Base-by-base conservation (phyloP, 2,113 vertebrate species). In the Barbus barbus region DNA sequence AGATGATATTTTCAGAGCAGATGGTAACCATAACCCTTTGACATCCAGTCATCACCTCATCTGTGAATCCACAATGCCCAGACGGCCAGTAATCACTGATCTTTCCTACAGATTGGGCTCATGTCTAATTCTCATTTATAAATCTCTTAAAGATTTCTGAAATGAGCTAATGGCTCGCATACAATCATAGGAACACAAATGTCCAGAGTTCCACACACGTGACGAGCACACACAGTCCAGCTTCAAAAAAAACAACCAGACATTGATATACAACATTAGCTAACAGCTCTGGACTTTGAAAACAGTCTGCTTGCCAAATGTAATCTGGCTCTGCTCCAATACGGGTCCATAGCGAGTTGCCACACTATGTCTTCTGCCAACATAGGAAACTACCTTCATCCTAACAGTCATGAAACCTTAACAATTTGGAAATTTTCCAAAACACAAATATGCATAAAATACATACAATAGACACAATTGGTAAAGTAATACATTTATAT, bases 211-310 rank as follows among this genome's bases (percentile, higher is more conserved):
- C 58, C 16, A 26, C 18, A 11, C 48, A 33, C 7, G 16, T 44
- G 51, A 31, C 41, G 16, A 53, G 38, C 20, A 72, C 22, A 51
- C 11, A 33, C 2, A 72, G 38, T 14, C 69, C 26, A 58, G 75
- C 51, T 77, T 72, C 58, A 48, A 38, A 60, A 38, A 63, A 38
- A 71, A 51, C 67, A 74, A 22, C 18, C 13, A n/a, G 20, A 60
- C 71, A 81, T n/a, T 80, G 67, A 83, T 74, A 58, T 46, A 83
- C 41, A 83, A 28, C 76, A 28, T 31, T 7, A 74, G 31, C 78
- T 28, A 77, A 75, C 69, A 31, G 60, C 11, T 77, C 61, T 81
- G 20, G 71, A 76, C 44, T 60, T 83, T 51, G 60, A 36, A 73
- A 73, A 78, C 36, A 83, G 36, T 31, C 26, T 22, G 63, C 28